Base-by-base conservation (phyloP, 1,140 invertebrate genomes). In the Meloidogyne floridensis region DNA sequence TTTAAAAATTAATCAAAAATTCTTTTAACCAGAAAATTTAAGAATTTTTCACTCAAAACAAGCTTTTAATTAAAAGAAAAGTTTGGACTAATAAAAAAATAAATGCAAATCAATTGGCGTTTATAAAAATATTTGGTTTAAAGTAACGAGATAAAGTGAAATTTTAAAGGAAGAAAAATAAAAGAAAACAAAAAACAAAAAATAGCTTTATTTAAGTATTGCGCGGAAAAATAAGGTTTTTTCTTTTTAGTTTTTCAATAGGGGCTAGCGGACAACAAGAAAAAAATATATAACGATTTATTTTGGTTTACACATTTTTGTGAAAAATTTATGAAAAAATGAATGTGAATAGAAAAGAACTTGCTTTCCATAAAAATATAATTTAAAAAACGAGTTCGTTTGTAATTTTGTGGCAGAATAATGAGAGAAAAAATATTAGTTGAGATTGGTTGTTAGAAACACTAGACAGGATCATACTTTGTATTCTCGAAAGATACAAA, bases 131-230 rank as follows among this genome's bases (percentile, higher is more conserved):
- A 65, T 65, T 65, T 65, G 59, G 59, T 65, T 65, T 59, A 7
- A 65, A 7, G 15, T 47, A 47, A 47, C 47, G 47, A 47, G 7
- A 65, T 65, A 65, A 65, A 65, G 59, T 65, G 59, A 65, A 65
- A 65, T 65, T 65, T 65, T 15, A 65, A 65, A 65, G 6, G 15
- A 18, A n/a, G 10, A 6, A 18, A 3, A 32, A 32, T 32, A 32
- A 32, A 32, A 32, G 32, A 32, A 32, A 32, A 32, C 32, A 32
- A 32, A 32, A 32, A 32, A 32, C 32, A 32, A 32, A 65, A 65
- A 65, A 65, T 3, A 65, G n/a, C n/a, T 65, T 65, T n/a, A n/a
- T 65, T 65, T 65, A 65, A 65, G 59, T 65, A 65, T 65, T 65
- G 59, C 59, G 15, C 59, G 47, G 47, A 18, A 65, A 65, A 18